Conservation (phyloP, 37 sponge, comb jelly and placozoan species). For the Oopsacas minuta region DNA sequence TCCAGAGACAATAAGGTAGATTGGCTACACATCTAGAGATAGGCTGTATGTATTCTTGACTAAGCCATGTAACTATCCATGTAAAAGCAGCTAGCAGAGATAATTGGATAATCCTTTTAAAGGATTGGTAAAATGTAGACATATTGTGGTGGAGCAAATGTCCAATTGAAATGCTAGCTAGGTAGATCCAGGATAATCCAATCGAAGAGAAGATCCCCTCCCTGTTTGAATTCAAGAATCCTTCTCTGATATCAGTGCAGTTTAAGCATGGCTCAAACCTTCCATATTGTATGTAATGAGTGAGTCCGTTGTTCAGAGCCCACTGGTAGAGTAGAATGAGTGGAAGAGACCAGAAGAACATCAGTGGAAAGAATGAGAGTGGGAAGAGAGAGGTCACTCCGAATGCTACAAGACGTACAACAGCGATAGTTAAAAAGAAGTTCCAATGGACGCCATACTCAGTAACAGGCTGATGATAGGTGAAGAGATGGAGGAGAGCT, state of each 20-base stretch:
- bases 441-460: constrained; percentile 57
- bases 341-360: background rate
- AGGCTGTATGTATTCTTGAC: background rate
- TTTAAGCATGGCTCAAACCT: background rate
- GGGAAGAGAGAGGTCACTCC: background rate
- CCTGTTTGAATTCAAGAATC: background rate
- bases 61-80: background rate
- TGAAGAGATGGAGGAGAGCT: constrained; percentile 15
- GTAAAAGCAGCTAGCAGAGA: background rate
- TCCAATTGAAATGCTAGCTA: background rate
- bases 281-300: background rate
- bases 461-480: constrained; percentile 33
- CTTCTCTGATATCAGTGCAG: background rate
- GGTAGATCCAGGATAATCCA: constrained; percentile 8
- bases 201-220: background rate
- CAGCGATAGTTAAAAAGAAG: constrained; percentile 47
- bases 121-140: background rate
- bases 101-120: background rate
- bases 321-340: background rate
- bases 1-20: background rate
- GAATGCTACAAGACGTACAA: constrained; percentile 12
- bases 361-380: background rate
- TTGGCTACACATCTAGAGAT: background rate
- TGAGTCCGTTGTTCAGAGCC: background rate
- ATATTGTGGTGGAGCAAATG: background rate